phyloP scores from a whole-genome alignment of 2,888 invertebrate species.

The Scelioninae gen. 1 region DNA sequence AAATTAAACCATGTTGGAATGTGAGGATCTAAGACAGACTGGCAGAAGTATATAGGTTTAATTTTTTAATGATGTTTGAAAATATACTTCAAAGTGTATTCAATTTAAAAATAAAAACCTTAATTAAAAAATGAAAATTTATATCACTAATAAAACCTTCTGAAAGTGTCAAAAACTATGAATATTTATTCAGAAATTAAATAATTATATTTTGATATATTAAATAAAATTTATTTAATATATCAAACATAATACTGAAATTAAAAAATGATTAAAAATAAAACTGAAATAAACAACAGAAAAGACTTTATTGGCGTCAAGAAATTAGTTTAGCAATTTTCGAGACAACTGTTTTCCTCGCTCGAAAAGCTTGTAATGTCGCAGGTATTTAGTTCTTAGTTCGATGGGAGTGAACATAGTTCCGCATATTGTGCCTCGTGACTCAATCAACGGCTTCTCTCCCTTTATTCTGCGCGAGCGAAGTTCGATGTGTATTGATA shows the following conservation, averaged over 20 bases:
- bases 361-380: conserved; percentile 54
- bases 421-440: conserved; percentile 75
- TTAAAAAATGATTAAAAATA: too few relatives aligned
- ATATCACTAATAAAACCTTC: too few relatives aligned
- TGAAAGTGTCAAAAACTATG: too few relatives aligned
- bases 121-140: too few relatives aligned
- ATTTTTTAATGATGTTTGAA: background rate
- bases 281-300: background rate
- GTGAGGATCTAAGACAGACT: conserved; percentile 6
- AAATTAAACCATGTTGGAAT: conserved; percentile 40
- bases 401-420: conserved; percentile 65
- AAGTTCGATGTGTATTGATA: conserved; percentile 81
- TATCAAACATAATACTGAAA: too few relatives aligned
- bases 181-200: too few relatives aligned
- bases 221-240: too few relatives aligned
- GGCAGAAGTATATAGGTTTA: conserved; percentile 1
- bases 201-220: too few relatives aligned
- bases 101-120: too few relatives aligned
- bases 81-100: too few relatives aligned
- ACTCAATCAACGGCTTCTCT: conserved; percentile 79
- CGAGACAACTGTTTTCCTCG: conserved; percentile 41
- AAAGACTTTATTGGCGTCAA: conserved; percentile 5
- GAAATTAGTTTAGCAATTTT: conserved; percentile 47
- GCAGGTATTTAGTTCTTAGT: conserved; percentile 72
- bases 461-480: conserved; percentile 75